phyloP scores from a whole-genome alignment of 2,888 invertebrate genomes.

The Philereme transversata region DNA sequence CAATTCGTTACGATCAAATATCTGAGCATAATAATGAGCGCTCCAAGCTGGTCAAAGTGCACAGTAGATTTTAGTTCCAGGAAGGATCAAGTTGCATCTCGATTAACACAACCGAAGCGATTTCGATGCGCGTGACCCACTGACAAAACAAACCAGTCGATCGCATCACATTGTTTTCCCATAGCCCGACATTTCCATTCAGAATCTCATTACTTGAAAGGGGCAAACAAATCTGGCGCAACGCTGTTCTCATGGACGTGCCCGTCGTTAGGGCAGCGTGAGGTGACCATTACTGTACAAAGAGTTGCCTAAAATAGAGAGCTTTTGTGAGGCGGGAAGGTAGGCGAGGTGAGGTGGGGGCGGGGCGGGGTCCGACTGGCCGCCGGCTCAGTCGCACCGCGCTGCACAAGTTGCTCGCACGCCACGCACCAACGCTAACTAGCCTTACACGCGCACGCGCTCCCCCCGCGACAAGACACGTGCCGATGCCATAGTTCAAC shows the following conservation, averaged over 20 bases:
- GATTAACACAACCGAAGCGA: conserved; percentile 43
- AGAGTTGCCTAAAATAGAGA: conserved; percentile 84
- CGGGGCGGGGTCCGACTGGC: conserved; percentile 77
- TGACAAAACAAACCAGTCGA: conserved; percentile 68
- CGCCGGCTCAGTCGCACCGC: conserved; percentile 81
- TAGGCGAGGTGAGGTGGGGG: conserved; percentile 70
- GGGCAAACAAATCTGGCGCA: conserved; percentile 80
- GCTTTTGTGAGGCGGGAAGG: conserved; percentile 81
- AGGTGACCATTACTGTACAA: conserved; percentile 84
- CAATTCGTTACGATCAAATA: neutral
- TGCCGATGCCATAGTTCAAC: conserved; percentile 59
- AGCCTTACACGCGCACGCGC: conserved; percentile 71
- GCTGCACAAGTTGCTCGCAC: conserved; percentile 77
- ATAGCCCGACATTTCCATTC: conserved; percentile 79
- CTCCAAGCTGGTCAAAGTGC: conserved; percentile 11
- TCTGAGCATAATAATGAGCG: neutral
- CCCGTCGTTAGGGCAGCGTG: conserved; percentile 83
- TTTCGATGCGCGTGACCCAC: conserved; percentile 68
- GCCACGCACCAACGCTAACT: conserved; percentile 61
- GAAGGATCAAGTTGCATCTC: conserved; percentile 39
- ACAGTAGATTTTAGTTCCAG: conserved; percentile 35
- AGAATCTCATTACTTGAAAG: conserved; percentile 82
- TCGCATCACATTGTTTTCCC: conserved; percentile 77
- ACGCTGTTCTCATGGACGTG: conserved; percentile 81
- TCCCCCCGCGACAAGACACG: conserved; percentile 69